phyloP scores from a whole-genome alignment of 2,797 vertebrate species.

The Pteronotus mesoamericanus region DNA sequence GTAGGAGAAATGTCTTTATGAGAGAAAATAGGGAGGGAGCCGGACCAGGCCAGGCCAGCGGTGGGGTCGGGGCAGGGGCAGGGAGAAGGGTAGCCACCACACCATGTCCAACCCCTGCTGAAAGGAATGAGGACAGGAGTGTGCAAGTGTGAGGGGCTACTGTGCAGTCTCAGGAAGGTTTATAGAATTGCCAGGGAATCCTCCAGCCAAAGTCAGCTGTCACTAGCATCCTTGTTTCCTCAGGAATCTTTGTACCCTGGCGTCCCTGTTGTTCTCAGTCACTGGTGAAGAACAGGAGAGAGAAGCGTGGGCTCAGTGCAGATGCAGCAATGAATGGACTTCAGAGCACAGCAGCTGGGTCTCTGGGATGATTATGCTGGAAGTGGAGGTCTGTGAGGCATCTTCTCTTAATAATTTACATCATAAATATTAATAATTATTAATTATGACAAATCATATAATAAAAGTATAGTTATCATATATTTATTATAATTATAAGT shows the following conservation, averaged over 20 bases:
- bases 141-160: too few species aligned
- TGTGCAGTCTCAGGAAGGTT: not conserved
- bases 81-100: not conserved
- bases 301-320: not conserved
- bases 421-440: not conserved
- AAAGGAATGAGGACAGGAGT: not conserved
- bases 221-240: not conserved
- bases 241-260: not conserved
- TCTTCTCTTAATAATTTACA: not conserved
- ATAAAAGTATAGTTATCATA: not conserved
- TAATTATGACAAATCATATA: not conserved
- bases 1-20: not conserved
- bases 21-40: not conserved
- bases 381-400: not conserved
- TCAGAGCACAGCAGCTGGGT: not conserved
- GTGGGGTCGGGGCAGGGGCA: too few species aligned
- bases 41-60: not conserved
- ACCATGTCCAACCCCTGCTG: not conserved
- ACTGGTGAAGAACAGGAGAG: accelerated
- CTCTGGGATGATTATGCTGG: not conserved
- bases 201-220: not conserved
- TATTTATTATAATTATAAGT: not conserved
- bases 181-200: not conserved
- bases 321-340: accelerated
- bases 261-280: not conserved